Evolutionary conservation across 1,140 invertebrate genomes (phyloP).

Genomic region (Trialeurodes vaporariorum): DNA sequence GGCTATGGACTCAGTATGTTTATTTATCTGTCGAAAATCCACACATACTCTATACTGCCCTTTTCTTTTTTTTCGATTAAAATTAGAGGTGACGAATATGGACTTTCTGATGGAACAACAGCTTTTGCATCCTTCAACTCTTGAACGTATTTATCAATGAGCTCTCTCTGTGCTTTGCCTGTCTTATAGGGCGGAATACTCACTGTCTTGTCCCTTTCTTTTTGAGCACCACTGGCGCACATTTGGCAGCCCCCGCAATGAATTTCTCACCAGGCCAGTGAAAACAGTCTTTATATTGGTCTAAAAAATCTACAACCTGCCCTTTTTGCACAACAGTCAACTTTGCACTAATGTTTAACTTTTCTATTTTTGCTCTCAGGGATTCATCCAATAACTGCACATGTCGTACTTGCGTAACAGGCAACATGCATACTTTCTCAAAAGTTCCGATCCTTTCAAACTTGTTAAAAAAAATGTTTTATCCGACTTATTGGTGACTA

Average conservation of each 20-base stretch:
- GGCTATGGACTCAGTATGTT: slow-evolving; percentile 31
- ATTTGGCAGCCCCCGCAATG: not conserved
- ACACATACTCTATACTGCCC: slow-evolving; percentile 30
- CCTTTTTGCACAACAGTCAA: no score
- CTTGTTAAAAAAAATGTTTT: not conserved
- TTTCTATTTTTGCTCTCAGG: not conserved
- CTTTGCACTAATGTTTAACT: not conserved
- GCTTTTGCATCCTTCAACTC: not conserved
- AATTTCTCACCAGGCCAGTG: not conserved
- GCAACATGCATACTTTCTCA: not conserved
- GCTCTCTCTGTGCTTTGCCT: not conserved
- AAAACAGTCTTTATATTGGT: not conserved
- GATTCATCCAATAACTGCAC: not conserved
- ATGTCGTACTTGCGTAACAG: not conserved
- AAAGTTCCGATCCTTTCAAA: not conserved
- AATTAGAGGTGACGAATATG: slow-evolving; percentile 32
- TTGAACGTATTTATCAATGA: not conserved
- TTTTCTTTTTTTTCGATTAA: slow-evolving; percentile 32
- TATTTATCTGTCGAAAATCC: slow-evolving; percentile 32
- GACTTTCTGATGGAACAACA: slow-evolving; percentile 25
- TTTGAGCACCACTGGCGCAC: not conserved
- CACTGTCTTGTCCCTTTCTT: not conserved
- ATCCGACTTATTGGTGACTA: not conserved
- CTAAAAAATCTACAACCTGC: not conserved
- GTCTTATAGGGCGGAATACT: not conserved